phyloP scores from a whole-genome alignment of 2,797 vertebrate species.

The Neosalanx taihuensis region DNA sequence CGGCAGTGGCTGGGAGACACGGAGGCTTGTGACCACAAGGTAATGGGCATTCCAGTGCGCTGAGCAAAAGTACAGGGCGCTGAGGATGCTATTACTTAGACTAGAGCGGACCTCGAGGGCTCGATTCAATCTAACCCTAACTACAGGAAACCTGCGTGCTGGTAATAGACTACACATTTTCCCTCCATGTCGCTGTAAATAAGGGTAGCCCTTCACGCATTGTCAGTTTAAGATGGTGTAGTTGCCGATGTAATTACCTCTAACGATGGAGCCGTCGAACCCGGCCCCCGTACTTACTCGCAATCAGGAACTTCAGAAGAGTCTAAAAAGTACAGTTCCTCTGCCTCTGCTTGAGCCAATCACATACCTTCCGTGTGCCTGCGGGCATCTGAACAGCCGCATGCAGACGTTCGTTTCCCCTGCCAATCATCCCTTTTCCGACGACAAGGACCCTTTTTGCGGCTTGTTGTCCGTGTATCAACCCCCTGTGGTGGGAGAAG shows the following conservation, averaged over 20 bases:
- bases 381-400: background rate
- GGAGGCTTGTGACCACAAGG: constrained; percentile 33
- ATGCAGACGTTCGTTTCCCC: background rate
- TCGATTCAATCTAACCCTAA: constrained; percentile 37
- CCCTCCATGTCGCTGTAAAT: constrained; percentile 19
- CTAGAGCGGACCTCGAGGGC: constrained; percentile 42
- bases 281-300: background rate
- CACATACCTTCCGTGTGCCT: background rate
- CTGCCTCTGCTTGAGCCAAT: background rate
- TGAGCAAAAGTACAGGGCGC: constrained; percentile 44
- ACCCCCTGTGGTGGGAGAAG: constrained; percentile 23
- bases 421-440: background rate
- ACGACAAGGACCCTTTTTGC: constrained; percentile 22
- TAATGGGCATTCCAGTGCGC: constrained; percentile 54
- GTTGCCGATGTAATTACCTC: background rate
- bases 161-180: constrained; percentile 23
- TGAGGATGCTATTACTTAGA: constrained; percentile 51
- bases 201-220: background rate
- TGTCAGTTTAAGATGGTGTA: background rate
- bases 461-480: constrained; percentile 29
- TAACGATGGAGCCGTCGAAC: background rate
- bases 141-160: constrained; percentile 20
- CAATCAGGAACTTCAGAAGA: background rate
- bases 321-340: background rate
- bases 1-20: constrained; percentile 34